phyloP scores from a whole-genome alignment of 2,888 invertebrate species.

The Acanthosepion pharaonis region DNA sequence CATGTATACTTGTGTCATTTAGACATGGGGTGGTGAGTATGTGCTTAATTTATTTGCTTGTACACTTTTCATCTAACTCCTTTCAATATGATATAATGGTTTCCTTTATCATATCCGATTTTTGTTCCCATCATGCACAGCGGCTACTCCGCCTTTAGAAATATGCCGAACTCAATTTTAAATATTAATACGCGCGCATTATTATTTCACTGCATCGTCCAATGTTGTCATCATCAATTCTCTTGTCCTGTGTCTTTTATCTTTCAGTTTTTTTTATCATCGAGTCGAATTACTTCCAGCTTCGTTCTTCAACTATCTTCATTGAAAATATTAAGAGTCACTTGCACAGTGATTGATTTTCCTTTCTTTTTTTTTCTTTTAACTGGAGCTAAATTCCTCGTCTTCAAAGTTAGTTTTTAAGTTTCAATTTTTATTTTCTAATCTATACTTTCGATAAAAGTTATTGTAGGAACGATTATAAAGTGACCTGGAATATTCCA shows the following conservation, averaged over 20 bases:
- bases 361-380: no score
- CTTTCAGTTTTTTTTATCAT: not conserved
- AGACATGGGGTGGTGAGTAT: no score
- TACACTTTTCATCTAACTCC: not conserved
- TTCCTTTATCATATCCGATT: not conserved
- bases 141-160: not conserved
- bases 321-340: no score
- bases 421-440: no score
- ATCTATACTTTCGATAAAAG: no score
- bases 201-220: not conserved
- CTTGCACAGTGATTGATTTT: no score
- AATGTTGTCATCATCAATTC: not conserved
- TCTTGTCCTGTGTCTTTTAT: not conserved
- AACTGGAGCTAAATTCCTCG: no score
- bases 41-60: not conserved
- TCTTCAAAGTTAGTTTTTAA: no score
- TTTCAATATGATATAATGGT: not conserved
- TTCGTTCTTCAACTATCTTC: not conserved
- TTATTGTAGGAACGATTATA: no score
- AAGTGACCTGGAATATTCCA: no score
- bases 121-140: conserved; percentile 4
- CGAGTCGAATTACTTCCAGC: not conserved
- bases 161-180: conserved; percentile 2
- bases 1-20: not conserved
- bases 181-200: conserved; percentile 13